Percentiles rank a stretch among this genome's conserved stretches.
phyloP scores from a whole-genome alignment of 2,113 vertebrate genomes.

The Erinaceus europaeus region DNA sequence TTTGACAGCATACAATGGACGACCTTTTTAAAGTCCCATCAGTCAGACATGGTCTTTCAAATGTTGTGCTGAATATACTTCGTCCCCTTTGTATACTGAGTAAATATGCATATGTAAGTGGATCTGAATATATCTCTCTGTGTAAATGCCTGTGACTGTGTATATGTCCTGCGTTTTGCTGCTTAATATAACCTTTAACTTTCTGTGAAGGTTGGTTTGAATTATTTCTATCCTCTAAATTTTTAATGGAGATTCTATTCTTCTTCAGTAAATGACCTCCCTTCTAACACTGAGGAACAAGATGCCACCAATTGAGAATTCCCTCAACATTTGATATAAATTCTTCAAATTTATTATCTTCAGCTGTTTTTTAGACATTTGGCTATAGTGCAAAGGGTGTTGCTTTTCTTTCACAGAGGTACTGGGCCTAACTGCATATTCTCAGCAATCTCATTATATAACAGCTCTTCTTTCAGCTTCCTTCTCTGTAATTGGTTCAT shows the following conservation, averaged over 20 bases:
- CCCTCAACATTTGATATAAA: background rate
- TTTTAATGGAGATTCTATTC: background rate
- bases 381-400: background rate
- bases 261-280: background rate
- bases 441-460: background rate
- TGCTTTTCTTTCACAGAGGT: background rate
- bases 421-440: background rate
- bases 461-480: no score
- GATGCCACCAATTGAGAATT: background rate
- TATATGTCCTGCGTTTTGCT: background rate
- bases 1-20: no score
- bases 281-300: background rate
- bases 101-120: no score
- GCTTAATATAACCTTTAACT: background rate
- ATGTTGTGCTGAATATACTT: background rate
- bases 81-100: background rate
- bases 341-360: background rate
- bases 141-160: background rate
- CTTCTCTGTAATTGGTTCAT: no score
- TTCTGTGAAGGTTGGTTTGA: background rate
- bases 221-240: background rate
- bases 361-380: fast-evolving
- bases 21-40: background rate
- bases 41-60: background rate
- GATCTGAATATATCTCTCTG: background rate